Base-by-base conservation (phyloP, 1,140 invertebrate species). In the Subanguina moxae region DNA sequence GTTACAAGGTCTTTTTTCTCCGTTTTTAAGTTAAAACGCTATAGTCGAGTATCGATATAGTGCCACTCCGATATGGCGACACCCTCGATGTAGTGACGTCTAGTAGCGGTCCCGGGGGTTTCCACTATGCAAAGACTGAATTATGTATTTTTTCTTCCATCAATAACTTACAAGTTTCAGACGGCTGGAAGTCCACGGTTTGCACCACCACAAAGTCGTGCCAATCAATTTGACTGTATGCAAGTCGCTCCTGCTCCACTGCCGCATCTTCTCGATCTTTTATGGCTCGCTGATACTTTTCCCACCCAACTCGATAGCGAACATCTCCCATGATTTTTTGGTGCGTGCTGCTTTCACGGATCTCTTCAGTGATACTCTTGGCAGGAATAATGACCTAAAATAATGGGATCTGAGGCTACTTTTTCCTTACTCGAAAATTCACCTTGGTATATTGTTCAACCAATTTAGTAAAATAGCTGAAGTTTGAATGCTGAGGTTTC, bases 191-290 rank as follows among this genome's bases (percentile, higher is more conserved):
- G 84, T 99, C 96, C 0, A 99, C 94, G 0, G 94, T 98, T 84
- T 99, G 95, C 0, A 99, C 96, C 0, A 99, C 94, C 1, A 98
- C 94, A 86, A 99, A 99, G 85, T 98, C 94, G 82, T 99, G 96
- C 96, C 96, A 99, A 83, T 99, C 96, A 74, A 99, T 97, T 78
- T 94, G 91, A 1, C 93, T 92, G 83, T 97, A 97, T 0, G 94
- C 93, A 38, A 96, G 88, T 87, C 94, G 87, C 84, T 98, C 96
- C 45, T 90, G 88, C 84, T 99, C 95, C 19, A 92, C 87, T 78
- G 91, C 91, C 77, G 95, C 93, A 83, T 97, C 93, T 83, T 96
- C 93, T 70, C 90, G 90, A 0, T 91, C 88, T 62, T 89, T 89
- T 3, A 72, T 42, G 21, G 57, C 61, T 42, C 59, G 58, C 48